Base-by-base conservation (phyloP, 2,113 vertebrate genomes). In the Nannobrachium achirus region DNA sequence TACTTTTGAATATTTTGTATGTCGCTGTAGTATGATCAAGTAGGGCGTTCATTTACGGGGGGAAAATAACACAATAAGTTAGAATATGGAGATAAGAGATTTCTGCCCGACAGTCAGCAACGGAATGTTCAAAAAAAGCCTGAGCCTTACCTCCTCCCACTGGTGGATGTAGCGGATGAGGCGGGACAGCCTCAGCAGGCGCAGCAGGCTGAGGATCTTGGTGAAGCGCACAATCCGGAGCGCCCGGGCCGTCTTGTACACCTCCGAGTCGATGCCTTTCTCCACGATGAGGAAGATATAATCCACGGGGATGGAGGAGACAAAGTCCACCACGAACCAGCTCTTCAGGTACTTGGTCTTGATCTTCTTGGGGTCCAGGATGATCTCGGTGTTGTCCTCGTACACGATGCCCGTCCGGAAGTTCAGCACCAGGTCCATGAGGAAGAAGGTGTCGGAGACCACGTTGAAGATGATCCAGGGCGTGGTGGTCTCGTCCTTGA, bases 391-490 rank as follows among this genome's bases (percentile, higher is more conserved):
- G 93, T 98, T 99, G 89, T 99, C 98, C 89, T 99, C 98, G 0
- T 96, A 95, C 72, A 99, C 95, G 1, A 99, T 99, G 48, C 98
- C 98, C 0, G 98, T 99, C 67, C 98, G 93, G 92, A 99, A 99
- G 91, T 99, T 99, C 71, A 99, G 93, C 76, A 97, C 97, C 88
- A 99, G 88, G 88, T 99, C 98, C 93, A 97, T 93, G 71, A 99
- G 95, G 88, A 99, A 99, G 92, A 99, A 99, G 42, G 98, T 99
- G 90, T 99, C 98, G 0, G 98, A 99, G 9, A 99, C 94, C 55
- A 99, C 97, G 0, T 99, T 99, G 93, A 99, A 99, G 73, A 99
- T 94, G 48, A 99, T 98, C 98, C 98, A 99, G 3, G 97, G 96
- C 0, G 96, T 94, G 0, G 97, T 97, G 83, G 96, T 99, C 93